A percentile compares a stretch with the other conserved stretches of the same genome.
These are phyloP conservation scores for Diarsia mendica DNA, from an alignment of 2,888 invertebrate genomes.

Conservation along the genomic window DNA sequence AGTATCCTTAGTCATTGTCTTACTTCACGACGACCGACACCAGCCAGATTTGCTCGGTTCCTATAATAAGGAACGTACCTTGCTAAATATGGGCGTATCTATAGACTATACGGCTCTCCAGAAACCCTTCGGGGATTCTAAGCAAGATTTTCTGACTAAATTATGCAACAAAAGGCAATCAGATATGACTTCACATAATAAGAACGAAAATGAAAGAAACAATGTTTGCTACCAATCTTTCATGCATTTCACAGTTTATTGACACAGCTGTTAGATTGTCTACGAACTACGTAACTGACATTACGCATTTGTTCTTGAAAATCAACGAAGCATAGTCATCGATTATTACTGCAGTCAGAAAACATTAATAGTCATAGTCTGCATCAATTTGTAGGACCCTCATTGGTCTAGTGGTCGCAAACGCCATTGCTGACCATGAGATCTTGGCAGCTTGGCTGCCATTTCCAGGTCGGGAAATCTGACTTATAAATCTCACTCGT, in stretches of 20 bases:
- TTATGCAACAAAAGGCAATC: constrained; percentile 4
- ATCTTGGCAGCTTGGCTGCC: no score
- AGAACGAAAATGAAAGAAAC: constrained; percentile 26
- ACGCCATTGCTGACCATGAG: background rate
- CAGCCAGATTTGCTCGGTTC: background rate
- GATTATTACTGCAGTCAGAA: background rate
- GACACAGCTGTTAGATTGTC: constrained; percentile 29
- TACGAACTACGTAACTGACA: constrained; percentile 23
- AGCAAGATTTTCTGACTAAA: background rate
- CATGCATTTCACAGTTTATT: constrained; percentile 25
- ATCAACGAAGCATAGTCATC: background rate
- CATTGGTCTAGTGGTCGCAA: background rate
- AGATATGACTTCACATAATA: constrained; percentile 17
- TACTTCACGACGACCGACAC: background rate
- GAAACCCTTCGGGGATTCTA: background rate
- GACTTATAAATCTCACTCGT: no score
- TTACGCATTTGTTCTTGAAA: constrained; percentile 13
- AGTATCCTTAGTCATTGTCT: background rate
- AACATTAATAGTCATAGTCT: background rate
- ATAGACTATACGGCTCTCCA: background rate
- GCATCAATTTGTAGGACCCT: background rate
- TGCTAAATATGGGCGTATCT: background rate
- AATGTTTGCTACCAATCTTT: constrained; percentile 8
- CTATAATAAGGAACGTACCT: background rate
- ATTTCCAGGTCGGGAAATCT: background rate